These are phyloP conservation scores for Epinephelus coioides DNA, from an alignment of 2,797 vertebrate species.

Conservation along the genomic window DNA sequence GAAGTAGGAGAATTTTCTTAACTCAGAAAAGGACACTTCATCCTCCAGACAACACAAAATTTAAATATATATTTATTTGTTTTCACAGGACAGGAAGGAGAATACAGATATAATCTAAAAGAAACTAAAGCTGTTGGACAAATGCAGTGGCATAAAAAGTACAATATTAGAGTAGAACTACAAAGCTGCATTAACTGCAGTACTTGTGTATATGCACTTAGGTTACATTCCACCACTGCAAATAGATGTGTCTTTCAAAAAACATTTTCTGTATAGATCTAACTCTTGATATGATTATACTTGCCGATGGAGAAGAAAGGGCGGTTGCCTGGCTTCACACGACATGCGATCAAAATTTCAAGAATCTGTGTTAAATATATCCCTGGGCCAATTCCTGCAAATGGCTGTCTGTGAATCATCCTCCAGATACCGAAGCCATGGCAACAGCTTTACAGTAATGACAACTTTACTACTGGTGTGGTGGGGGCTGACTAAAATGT, in stretches of 20 bases:
- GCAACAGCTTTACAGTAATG: constrained; percentile 78
- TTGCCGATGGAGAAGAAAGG: not conserved
- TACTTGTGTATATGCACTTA: too few relatives aligned
- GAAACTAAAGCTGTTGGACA: too few relatives aligned
- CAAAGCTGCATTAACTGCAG: too few relatives aligned
- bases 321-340: constrained; percentile 2
- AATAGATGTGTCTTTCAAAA: constrained; percentile 12
- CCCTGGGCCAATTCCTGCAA: constrained; percentile 52
- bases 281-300: constrained; percentile 8
- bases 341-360: constrained; percentile 37
- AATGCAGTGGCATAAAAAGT: too few relatives aligned
- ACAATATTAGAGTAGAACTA: too few relatives aligned
- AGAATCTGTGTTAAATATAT: constrained; percentile 61
- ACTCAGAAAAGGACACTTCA: too few relatives aligned
- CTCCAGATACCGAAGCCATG: constrained; percentile 75
- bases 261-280: constrained; percentile 19
- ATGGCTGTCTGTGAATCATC: constrained; percentile 62
- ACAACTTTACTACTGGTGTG: constrained; percentile 64
- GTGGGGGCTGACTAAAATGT: constrained; percentile 48
- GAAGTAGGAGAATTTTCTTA: too few relatives aligned
- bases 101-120: too few relatives aligned
- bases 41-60: too few relatives aligned
- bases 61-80: too few relatives aligned
- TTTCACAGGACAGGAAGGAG: too few relatives aligned
- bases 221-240: too few relatives aligned